Base-by-base conservation (phyloP, 2,113 vertebrate genomes). In the Caracal caracal region DNA sequence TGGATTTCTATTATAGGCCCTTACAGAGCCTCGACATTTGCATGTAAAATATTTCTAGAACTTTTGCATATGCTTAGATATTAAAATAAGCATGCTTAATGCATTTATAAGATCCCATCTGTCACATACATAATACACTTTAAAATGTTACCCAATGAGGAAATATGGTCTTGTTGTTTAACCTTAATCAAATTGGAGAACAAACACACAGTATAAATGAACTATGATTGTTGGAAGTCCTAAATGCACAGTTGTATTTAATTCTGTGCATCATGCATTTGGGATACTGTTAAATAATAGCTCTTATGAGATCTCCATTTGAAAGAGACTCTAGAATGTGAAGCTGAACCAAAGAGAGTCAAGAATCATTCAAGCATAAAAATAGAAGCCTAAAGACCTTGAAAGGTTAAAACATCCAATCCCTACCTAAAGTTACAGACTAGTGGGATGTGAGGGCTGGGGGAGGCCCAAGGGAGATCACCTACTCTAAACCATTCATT, bases 41-140 rank as follows among this genome's bases (percentile, higher is more conserved):
- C 89, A 98, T 97, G 94, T 95, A 96, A 96, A 98, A 95, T 96
- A 95, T 96, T 98, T 97, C 97, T 96, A 95, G 88, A 97, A 97
- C 49, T 94, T 98, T 91, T 98, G 92, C 95, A 96, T 98, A 95
- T 95, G 90, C 83, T 97, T 97, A 96, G 43, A 90, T 98, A 98
- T 97, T 98, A 97, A 98, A 97, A 97, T 97, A 95, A 97, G 92
- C 93, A 97, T 43, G 90, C 75, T 80, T 97, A 97, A 97, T 97
- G 89, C 92, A 98, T 97, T 96, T 95, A 84, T 97, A 97, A 96
- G 90, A 95, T 97, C 79, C 84, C 90, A 95, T 98, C 96, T 98
- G 95, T 97, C 93, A 97, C 53, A 96, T 84, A 88, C 65, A 96
- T 88, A 97, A 79, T 82, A 49, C 49, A 88, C 47, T 94, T 97